phyloP scores from a whole-genome alignment of 2,888 invertebrate species.

The Diplazon laetatorius region DNA sequence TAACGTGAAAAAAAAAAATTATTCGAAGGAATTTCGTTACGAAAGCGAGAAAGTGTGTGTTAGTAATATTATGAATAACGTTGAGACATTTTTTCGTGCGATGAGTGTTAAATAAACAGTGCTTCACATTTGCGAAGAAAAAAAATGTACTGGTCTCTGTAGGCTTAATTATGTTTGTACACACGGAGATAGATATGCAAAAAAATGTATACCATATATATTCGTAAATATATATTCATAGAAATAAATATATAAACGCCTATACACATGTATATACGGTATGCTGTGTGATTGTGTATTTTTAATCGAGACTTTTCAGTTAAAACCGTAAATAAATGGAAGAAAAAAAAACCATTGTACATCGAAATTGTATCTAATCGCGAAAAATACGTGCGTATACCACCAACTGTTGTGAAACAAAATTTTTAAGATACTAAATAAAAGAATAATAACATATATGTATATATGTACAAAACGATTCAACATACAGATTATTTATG shows the following conservation, averaged over 20 bases:
- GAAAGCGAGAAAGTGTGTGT: slow-evolving; percentile 15
- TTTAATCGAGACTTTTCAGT: slow-evolving; percentile 28
- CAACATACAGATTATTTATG: background rate
- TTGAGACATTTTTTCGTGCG: slow-evolving; percentile 19
- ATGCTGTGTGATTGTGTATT: slow-evolving; percentile 45
- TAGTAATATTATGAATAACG: background rate
- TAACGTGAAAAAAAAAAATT: slow-evolving; percentile 5
- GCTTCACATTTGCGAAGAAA: background rate
- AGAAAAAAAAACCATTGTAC: slow-evolving; percentile 40
- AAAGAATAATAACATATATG: slow-evolving; percentile 16
- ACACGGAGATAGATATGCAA: slow-evolving; percentile 34
- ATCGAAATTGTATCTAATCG: slow-evolving; percentile 37
- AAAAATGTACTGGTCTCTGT: slow-evolving; percentile 8
- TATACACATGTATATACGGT: slow-evolving; percentile 15
- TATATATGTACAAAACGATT: slow-evolving; percentile 7
- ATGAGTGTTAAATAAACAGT: slow-evolving; percentile 19
- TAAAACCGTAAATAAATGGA: background rate
- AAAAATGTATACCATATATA: slow-evolving; percentile 32
- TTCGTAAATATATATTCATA: slow-evolving; percentile 6
- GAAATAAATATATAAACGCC: too few species aligned
- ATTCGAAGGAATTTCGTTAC: background rate
- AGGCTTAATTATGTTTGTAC: slow-evolving; percentile 51
- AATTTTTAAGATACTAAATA: slow-evolving; percentile 25
- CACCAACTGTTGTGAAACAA: background rate
- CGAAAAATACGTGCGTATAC: background rate